These are phyloP conservation scores for Sebastes miniatus DNA, from an alignment of 2,797 vertebrate genomes.

Conservation along the genomic window DNA sequence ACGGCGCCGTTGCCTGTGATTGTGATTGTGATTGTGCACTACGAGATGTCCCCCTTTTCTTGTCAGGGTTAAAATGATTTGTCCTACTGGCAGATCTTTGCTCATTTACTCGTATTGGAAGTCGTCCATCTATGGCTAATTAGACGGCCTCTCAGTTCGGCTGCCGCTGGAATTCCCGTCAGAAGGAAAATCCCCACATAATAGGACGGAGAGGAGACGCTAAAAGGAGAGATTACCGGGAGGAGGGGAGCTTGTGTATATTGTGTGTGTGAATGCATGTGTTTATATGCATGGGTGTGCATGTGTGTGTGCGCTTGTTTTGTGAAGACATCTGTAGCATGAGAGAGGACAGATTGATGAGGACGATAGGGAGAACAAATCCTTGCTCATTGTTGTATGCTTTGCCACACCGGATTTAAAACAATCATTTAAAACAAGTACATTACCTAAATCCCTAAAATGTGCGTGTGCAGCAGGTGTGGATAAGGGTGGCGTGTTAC, in stretches of 20 bases:
- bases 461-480: background rate
- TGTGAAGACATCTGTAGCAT: background rate
- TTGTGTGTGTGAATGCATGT: conserved; percentile 4
- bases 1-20: conserved; percentile 38
- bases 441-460: background rate
- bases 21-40: conserved; percentile 32
- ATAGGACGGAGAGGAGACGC: conserved; percentile 47
- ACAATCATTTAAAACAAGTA: background rate
- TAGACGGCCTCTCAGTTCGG: conserved; percentile 55
- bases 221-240: conserved; percentile 56
- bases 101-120: conserved; percentile 72
- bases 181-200: conserved; percentile 71
- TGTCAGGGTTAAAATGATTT: conserved; percentile 77
- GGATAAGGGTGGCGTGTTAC: background rate
- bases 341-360: background rate
- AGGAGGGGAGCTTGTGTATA: conserved; percentile 13
- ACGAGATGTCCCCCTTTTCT: conserved; percentile 46
- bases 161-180: conserved; percentile 61
- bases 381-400: background rate
- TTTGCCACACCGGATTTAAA: background rate
- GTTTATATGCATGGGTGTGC: conserved; percentile 1
- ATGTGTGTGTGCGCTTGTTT: background rate
- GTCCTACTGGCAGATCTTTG: conserved; percentile 62
- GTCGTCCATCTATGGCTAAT: conserved; percentile 74
- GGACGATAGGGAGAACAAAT: background rate